These are phyloP conservation scores for Mythimna lalbum DNA, from an alignment of 2,888 invertebrate species.

Conservation along the genomic window DNA sequence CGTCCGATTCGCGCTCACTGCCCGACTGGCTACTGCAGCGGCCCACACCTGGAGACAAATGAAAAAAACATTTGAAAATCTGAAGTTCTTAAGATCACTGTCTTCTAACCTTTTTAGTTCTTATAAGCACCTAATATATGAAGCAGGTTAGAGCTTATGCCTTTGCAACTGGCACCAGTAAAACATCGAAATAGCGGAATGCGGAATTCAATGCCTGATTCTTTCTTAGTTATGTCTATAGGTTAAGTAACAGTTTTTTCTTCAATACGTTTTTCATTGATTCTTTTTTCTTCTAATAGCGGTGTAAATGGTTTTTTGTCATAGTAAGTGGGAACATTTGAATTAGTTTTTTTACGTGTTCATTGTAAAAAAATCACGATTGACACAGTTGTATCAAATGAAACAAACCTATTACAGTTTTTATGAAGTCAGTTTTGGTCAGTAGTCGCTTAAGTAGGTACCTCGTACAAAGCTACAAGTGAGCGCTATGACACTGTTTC, in stretches of 20 bases:
- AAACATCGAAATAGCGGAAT: constrained; percentile 30
- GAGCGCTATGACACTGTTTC: constrained; percentile 36
- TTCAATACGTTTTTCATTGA: constrained; percentile 23
- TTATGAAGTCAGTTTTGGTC: constrained; percentile 11
- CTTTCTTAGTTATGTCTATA: constrained; percentile 36
- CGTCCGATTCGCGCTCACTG: constrained; percentile 89
- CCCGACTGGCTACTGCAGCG: constrained; percentile 90
- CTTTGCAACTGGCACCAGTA: constrained; percentile 2
- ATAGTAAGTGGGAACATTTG: background rate
- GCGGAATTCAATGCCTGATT: constrained; percentile 35
- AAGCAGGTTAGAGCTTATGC: background rate
- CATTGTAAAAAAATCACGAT: constrained; percentile 13
- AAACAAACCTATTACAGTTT: constrained; percentile 24
- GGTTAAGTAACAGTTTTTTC: constrained; percentile 32
- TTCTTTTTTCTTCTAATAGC: constrained; percentile 25
- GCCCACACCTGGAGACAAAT: constrained; percentile 84
- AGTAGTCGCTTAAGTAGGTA: constrained; percentile 9
- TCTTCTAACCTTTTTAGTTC: background rate
- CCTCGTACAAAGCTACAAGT: constrained; percentile 42
- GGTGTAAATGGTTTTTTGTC: constrained; percentile 33
- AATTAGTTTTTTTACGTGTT: constrained; percentile 10
- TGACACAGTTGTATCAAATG: constrained; percentile 18
- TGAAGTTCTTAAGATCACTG: background rate
- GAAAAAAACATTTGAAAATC: constrained; percentile 31
- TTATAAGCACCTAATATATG: constrained; percentile 8